phyloP scores from a whole-genome alignment of 2,888 invertebrate genomes.

The Eurytoma californica region DNA sequence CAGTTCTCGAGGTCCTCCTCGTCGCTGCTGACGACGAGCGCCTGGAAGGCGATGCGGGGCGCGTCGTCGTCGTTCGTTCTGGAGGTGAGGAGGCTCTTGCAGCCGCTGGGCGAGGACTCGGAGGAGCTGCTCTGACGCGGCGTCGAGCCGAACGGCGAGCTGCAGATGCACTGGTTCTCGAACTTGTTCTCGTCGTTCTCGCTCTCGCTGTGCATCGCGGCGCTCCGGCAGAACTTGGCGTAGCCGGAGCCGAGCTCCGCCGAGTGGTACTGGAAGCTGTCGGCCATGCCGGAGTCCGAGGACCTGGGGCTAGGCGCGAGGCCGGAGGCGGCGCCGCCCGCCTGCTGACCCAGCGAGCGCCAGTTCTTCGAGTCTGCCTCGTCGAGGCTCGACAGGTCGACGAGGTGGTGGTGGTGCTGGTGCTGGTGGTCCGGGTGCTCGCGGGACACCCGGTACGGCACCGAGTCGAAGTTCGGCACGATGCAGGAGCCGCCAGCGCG shows the following conservation, averaged over 20 bases:
- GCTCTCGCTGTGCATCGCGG: constrained; percentile 67
- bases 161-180: constrained; percentile 84
- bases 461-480: constrained; percentile 52
- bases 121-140: constrained; percentile 82
- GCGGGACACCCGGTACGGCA: constrained; percentile 52
- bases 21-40: constrained; percentile 43
- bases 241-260: constrained; percentile 67
- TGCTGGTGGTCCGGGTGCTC: constrained; percentile 34
- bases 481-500: constrained; percentile 46
- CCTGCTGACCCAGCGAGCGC: constrained; percentile 53
- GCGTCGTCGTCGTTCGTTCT: constrained; percentile 54
- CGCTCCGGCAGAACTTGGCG: constrained; percentile 58
- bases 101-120: constrained; percentile 75
- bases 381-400: constrained; percentile 40
- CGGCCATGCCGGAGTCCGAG: constrained; percentile 88
- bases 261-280: constrained; percentile 79
- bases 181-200: constrained; percentile 76
- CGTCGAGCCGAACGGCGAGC: constrained; percentile 84
- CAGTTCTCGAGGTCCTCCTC: constrained; percentile 27
- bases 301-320: constrained; percentile 76
- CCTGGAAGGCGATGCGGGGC: constrained; percentile 59
- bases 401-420: background rate
- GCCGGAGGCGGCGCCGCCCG: constrained; percentile 6
- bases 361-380: constrained; percentile 59
- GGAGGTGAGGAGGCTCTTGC: constrained; percentile 54